Evolutionary conservation across 1,140 invertebrate genomes (phyloP), one percentile per base, ranked within the genome.

Genomic region (Pogonus chalceus): DNA sequence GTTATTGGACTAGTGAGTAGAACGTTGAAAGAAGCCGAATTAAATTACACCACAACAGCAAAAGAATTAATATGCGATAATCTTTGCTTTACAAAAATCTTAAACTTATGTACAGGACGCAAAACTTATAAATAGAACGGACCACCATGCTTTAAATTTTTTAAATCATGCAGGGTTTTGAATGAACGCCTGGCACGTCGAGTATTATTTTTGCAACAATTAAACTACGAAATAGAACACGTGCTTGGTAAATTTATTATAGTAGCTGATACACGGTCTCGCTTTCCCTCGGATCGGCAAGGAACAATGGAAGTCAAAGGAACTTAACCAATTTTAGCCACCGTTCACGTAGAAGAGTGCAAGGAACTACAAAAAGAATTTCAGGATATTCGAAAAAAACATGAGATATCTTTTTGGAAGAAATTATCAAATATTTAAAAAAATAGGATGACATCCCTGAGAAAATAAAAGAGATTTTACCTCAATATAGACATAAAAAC

Each of bases 31-130:
- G 26, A 14, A 4, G 26, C 26, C 7, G 26, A 31, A 31, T 31
- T 31, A 31, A 31, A 31, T 14, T 31, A 31, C 14, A 31, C 26
- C 4, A 31, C 26, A 14, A 31, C 26, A 7, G 26, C 4, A 14
- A 31, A 31, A 31, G 26, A 31, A 14, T 14, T 31, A 7, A n/a
- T 31, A 31, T 31, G 4, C 26, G 4, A 31, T 31, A 4, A 31
- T 31, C 26, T 31, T 31, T 14, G 26, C 14, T 68, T 60, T n/a
- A n/a, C n/a, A n/a, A n/a, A n/a, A n/a, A n/a, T n/a, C n/a, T n/a
- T n/a, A n/a, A n/a, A 31, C 85, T 88, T 83, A 90, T 85, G 61
- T 70, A 74, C 26, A 31, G 14, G 26, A 14, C 26, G 26, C 14
- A 14, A 31, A 31, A 14, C 26, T 31, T 7, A 31, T 14, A 2